Evolutionary conservation across 2,888 invertebrate genomes (phyloP).

Genomic region (Platycnemis pennipes): DNA sequence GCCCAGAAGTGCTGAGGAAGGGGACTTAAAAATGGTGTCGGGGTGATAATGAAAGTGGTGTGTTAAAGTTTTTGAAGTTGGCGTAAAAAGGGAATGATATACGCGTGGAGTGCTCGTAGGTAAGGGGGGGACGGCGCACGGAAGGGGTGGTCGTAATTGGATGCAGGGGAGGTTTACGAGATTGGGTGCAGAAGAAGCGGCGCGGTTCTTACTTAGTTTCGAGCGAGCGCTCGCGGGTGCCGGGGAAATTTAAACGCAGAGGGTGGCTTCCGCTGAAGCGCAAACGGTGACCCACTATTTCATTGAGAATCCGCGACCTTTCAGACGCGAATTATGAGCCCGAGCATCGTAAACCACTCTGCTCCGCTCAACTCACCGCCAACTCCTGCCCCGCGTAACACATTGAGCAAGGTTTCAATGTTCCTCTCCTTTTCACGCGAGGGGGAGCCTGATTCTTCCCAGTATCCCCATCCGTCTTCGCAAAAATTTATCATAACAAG

Average conservation of each 20-base stretch:
- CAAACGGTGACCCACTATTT: conserved; percentile 29
- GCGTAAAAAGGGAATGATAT: not conserved
- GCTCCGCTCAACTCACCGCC: not conserved
- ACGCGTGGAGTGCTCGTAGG: not conserved
- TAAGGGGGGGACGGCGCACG: not conserved
- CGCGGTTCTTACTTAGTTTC: not conserved
- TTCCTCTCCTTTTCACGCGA: not conserved
- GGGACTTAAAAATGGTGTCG: too few species aligned
- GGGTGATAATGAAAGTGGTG: not conserved
- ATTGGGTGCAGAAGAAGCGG: not conserved
- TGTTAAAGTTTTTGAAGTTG: not conserved
- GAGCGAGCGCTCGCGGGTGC: not conserved
- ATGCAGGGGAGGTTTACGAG: not conserved
- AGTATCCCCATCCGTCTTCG: not conserved
- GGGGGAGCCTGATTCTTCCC: not conserved
- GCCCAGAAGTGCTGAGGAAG: too few species aligned
- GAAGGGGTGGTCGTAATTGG: not conserved
- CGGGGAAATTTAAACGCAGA: not conserved
- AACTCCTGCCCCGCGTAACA: not conserved
- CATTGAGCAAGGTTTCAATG: not conserved
- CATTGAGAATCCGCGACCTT: not conserved
- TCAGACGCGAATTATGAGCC: not conserved
- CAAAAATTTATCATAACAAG: not conserved
- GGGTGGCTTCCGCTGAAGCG: not conserved
- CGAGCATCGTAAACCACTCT: not conserved